Conservation (phyloP, 1,140 invertebrate species). For the Neuroterus valhalla region DNA sequence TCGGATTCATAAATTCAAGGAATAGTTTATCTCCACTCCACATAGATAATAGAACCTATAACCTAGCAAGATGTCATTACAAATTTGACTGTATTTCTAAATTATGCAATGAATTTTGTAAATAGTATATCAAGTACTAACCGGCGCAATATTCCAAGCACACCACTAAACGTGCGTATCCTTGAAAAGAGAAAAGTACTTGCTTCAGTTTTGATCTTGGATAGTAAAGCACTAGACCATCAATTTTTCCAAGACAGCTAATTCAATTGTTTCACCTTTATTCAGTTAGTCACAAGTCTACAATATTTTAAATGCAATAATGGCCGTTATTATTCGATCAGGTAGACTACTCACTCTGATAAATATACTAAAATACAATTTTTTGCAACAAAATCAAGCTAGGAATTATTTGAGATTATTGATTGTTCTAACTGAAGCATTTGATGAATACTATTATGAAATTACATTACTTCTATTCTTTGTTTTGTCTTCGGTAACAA, state of each 20-base stretch:
- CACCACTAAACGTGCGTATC: slow-evolving; percentile 57
- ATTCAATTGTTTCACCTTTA: background rate
- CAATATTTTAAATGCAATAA: slow-evolving; percentile 12
- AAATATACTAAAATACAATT: background rate
- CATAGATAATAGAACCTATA: slow-evolving; percentile 1
- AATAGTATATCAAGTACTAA: slow-evolving; percentile 50
- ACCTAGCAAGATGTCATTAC: background rate
- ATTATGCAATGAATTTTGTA: background rate
- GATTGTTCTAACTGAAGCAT: background rate
- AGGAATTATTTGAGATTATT: background rate
- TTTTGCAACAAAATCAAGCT: background rate
- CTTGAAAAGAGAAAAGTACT: slow-evolving; percentile 55
- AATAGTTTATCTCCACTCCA: slow-evolving; percentile 8
- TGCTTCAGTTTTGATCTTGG: slow-evolving; percentile 35
- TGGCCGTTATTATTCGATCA: background rate
- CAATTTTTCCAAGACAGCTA: background rate
- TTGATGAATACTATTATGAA: too few species aligned
- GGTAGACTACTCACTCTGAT: background rate
- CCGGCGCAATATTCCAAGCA: slow-evolving; percentile 57
- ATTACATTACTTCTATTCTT: too few species aligned
- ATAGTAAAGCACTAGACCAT: slow-evolving; percentile 13
- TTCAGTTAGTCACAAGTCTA: background rate
- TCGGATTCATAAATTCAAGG: too few species aligned
- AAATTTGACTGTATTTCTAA: background rate
- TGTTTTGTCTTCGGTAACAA: too few species aligned